phyloP scores from a whole-genome alignment of 2,888 invertebrate genomes.

The Dicranocentrus wangi region DNA sequence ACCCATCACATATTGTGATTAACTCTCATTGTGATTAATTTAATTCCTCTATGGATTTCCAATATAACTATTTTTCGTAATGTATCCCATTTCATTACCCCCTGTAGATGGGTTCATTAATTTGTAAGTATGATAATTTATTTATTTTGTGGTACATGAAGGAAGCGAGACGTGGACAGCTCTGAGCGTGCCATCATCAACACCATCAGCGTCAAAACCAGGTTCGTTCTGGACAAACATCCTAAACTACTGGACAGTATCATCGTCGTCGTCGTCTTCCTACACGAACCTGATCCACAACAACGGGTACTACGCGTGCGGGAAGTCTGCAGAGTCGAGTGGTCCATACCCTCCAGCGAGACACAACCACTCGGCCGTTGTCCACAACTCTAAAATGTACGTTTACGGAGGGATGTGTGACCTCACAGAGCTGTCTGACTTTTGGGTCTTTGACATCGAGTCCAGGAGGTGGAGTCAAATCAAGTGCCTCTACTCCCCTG shows the following conservation, averaged over 20 bases:
- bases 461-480: conserved; percentile 79
- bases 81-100: too few relatives aligned
- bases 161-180: neutral
- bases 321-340: conserved; percentile 25
- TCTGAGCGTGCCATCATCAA: conserved; percentile 73
- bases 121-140: neutral
- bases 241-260: conserved; percentile 73
- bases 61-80: too few relatives aligned
- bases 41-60: too few relatives aligned
- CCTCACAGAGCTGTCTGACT: conserved; percentile 84
- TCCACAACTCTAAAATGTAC: conserved; percentile 85
- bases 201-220: conserved; percentile 74
- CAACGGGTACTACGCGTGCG: conserved; percentile 43
- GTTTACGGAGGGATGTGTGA: conserved; percentile 92
- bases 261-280: conserved; percentile 56
- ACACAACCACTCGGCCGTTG: conserved; percentile 88
- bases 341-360: conserved; percentile 80
- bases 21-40: too few relatives aligned
- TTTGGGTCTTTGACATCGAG: conserved; percentile 85
- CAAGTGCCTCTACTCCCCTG: conserved; percentile 81
- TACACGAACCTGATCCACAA: conserved; percentile 45
- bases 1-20: too few relatives aligned
- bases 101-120: too few relatives aligned
- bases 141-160: neutral
- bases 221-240: conserved; percentile 62